A percentile compares a stretch with the other conserved stretches of the same genome.
These are phyloP conservation scores for Pangasius djambal DNA, from an alignment of 2,797 vertebrate genomes.

Conservation along the genomic window DNA sequence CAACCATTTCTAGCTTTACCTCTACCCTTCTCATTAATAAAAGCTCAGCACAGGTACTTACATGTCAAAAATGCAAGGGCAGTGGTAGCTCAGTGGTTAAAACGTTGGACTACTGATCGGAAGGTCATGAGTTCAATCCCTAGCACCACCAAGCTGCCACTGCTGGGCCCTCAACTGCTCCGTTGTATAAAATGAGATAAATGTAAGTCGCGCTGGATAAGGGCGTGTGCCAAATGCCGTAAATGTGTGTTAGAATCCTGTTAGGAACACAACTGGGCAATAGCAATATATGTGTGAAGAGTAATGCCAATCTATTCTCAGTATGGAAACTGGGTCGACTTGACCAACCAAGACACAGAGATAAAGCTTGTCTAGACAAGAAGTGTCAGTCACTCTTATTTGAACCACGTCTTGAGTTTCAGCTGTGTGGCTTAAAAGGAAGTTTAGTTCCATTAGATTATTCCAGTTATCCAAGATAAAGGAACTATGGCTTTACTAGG, in stretches of 20 bases:
- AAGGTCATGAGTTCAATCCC: too few relatives aligned
- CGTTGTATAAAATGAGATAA: too few relatives aligned
- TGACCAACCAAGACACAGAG: slow-evolving; percentile 32
- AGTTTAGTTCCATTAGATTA: slow-evolving; percentile 2
- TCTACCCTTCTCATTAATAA: background rate
- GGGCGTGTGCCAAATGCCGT: too few relatives aligned
- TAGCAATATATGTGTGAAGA: background rate
- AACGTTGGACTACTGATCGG: too few relatives aligned
- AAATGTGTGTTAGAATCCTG: background rate
- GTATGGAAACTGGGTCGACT: background rate
- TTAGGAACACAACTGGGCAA: background rate
- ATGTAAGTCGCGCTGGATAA: too few relatives aligned
- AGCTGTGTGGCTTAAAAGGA: slow-evolving; percentile 5
- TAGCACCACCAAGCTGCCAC: too few relatives aligned
- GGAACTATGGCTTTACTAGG: background rate
- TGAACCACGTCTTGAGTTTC: slow-evolving; percentile 31
- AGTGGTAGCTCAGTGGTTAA: too few relatives aligned
- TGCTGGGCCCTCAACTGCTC: too few relatives aligned
- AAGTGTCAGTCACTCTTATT: background rate
- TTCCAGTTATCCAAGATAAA: background rate
- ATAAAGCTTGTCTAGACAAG: slow-evolving; percentile 40
- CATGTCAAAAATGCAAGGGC: too few relatives aligned
- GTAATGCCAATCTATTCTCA: background rate
- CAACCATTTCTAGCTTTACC: background rate
- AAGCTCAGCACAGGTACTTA: background rate